A percentile compares a stretch with the other conserved stretches of the same genome.
Conservation (phyloP, 1,140 invertebrate genomes). For the Drosophila nannoptera region DNA sequence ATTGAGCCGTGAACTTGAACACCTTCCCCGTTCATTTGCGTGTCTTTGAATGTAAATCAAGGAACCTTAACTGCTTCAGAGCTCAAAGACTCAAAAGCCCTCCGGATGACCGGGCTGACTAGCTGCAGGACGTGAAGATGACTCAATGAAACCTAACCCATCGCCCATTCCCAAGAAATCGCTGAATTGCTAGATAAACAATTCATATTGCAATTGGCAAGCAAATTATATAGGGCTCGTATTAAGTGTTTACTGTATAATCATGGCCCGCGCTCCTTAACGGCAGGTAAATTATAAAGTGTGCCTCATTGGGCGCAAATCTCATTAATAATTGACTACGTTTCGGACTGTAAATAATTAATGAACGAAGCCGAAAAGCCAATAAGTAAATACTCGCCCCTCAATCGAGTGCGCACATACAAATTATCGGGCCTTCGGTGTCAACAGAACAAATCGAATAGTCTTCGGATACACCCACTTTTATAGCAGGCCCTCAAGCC, state of each 20-base stretch:
- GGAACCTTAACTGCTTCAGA: slow-evolving; percentile 3
- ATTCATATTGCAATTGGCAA: too few relatives aligned
- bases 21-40: slow-evolving; percentile 39
- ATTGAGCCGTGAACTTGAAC: slow-evolving; percentile 70
- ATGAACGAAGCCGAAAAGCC: slow-evolving; percentile 32
- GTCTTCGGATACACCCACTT: not conserved
- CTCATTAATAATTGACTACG: slow-evolving; percentile 57
- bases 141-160: not conserved
- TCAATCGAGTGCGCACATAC: slow-evolving; percentile 11
- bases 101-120: not conserved
- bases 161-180: too few relatives aligned
- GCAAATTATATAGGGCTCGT: too few relatives aligned
- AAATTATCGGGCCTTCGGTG: slow-evolving; percentile 51
- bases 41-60: slow-evolving; percentile 61
- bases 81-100: slow-evolving; percentile 1
- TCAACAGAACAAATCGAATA: slow-evolving; percentile 30
- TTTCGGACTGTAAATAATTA: slow-evolving; percentile 42
- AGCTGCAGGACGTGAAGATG: not conserved
- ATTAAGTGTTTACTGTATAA: too few relatives aligned
- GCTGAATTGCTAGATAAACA: too few relatives aligned
- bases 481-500: slow-evolving; percentile 2
- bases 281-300: slow-evolving; percentile 62
- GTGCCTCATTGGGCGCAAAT: slow-evolving; percentile 27
- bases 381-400: slow-evolving; percentile 16
- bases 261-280: slow-evolving; percentile 36